Conservation (phyloP, 1,140 invertebrate genomes). For the Brachionus sp. region DNA sequence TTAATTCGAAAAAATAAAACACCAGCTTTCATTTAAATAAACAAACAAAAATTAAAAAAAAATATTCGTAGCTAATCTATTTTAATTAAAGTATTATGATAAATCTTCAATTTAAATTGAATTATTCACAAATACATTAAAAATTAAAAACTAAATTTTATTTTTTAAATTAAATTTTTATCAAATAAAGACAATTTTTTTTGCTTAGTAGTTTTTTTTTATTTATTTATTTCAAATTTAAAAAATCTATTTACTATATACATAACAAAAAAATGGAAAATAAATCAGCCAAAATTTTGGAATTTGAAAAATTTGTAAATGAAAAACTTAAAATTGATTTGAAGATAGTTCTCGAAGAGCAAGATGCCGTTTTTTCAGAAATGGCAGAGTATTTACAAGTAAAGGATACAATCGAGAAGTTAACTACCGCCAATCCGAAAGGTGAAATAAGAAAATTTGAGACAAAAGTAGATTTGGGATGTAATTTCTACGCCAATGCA, state of each 20-base stretch:
- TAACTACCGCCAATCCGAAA: neutral
- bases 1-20: no score
- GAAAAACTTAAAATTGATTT: constrained; percentile 18
- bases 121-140: no score
- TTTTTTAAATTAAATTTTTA: neutral
- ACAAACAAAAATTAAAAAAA: no score
- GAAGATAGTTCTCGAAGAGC: neutral
- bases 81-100: no score
- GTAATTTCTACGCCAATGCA: constrained; percentile 43
- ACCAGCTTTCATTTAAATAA: no score
- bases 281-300: constrained; percentile 28
- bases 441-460: constrained; percentile 3
- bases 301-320: constrained; percentile 42
- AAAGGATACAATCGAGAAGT: constrained; percentile 33
- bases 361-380: constrained; percentile 32
- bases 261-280: constrained; percentile 1
- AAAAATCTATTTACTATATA: neutral
- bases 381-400: constrained; percentile 41
- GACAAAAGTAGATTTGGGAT: constrained; percentile 38
- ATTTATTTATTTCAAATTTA: neutral
- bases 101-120: no score
- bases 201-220: neutral
- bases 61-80: no score
- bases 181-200: neutral
- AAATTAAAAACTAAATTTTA: neutral